These are phyloP conservation scores for Gasterosteus aculeatus DNA, from an alignment of 2,113 vertebrate genomes.

Conservation along the genomic window DNA sequence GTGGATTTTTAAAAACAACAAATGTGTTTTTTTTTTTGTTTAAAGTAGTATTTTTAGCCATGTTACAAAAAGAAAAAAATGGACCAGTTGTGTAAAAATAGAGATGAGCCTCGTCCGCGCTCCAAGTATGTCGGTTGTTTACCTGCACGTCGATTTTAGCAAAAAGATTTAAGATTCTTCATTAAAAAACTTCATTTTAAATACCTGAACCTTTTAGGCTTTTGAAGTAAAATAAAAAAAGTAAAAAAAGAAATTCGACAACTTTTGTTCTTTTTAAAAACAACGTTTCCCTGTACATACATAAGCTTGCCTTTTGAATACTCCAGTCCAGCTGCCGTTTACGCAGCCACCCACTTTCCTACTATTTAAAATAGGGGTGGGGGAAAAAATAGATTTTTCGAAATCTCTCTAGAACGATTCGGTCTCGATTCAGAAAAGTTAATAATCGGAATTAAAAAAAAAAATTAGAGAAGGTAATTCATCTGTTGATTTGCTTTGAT, in stretches of 20 bases:
- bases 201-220: conserved; percentile 45
- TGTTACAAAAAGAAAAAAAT: background rate
- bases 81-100: background rate
- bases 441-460: too few species aligned
- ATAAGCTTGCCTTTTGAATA: conserved; percentile 65
- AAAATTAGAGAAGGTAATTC: too few species aligned
- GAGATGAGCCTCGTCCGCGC: background rate
- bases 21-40: background rate
- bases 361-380: background rate
- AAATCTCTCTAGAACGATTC: too few species aligned
- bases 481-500: too few species aligned
- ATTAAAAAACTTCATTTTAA: conserved; percentile 65
- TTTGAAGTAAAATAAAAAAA: conserved; percentile 38
- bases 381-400: too few species aligned
- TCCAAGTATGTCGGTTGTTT: background rate
- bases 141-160: conserved; percentile 33
- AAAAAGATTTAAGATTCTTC: conserved; percentile 46
- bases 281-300: conserved; percentile 26
- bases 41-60: background rate
- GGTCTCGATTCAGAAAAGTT: too few species aligned
- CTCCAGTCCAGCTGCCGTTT: conserved; percentile 54
- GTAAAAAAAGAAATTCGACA: conserved; percentile 35
- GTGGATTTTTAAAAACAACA: background rate
- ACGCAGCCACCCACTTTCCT: conserved; percentile 11
- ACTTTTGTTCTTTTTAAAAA: conserved; percentile 58